phyloP scores from a whole-genome alignment of 2,888 invertebrate species.

The Lasioglossum vierecki region DNA sequence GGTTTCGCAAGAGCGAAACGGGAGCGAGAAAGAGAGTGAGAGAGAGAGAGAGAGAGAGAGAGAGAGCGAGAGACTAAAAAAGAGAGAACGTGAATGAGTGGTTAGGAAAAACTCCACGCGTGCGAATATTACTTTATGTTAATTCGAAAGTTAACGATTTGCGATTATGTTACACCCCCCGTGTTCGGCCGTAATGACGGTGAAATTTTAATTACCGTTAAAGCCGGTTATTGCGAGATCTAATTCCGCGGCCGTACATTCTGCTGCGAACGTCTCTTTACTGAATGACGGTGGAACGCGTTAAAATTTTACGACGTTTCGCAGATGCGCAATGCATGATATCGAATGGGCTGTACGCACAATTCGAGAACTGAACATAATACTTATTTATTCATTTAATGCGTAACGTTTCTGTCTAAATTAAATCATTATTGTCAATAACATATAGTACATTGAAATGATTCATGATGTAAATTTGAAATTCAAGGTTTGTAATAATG shows the following conservation, averaged over 20 bases:
- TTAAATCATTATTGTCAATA: too few species aligned
- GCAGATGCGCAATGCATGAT: background rate
- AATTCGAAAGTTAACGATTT: constrained; percentile 31
- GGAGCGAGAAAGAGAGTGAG: background rate
- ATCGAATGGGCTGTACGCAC: background rate
- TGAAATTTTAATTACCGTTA: constrained; percentile 47
- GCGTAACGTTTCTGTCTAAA: background rate
- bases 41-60: background rate
- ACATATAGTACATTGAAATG: too few species aligned
- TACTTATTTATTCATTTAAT: background rate
- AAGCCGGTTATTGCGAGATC: constrained; percentile 42
- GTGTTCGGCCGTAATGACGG: constrained; percentile 23
- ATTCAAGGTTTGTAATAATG: too few species aligned
- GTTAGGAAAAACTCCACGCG: background rate
- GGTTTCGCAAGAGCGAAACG: background rate
- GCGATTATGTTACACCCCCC: constrained; percentile 10
- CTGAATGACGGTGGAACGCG: constrained; percentile 7
- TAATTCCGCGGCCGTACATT: constrained; percentile 22
- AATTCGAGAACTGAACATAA: background rate
- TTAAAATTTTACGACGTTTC: constrained; percentile 1
- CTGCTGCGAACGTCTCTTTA: background rate
- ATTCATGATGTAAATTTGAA: too few species aligned
- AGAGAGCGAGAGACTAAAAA: background rate
- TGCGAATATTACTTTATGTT: constrained; percentile 39
- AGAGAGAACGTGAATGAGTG: background rate